These are phyloP conservation scores for Choristoneura rosaceana DNA, from an alignment of 2,888 invertebrate genomes.

Conservation along the genomic window DNA sequence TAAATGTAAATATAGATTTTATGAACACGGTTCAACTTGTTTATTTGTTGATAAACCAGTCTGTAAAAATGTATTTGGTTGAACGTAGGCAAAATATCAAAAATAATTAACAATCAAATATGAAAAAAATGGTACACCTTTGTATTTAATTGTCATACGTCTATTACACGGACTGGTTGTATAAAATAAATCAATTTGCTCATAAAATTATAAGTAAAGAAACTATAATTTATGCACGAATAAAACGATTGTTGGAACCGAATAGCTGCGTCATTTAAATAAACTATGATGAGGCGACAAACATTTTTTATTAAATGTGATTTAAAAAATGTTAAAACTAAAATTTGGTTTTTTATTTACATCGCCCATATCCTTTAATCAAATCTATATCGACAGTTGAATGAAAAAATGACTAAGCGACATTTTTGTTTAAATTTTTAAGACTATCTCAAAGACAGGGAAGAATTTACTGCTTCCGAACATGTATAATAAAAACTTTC, in stretches of 20 bases:
- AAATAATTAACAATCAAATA: background rate
- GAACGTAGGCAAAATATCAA: background rate
- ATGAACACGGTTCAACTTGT: slow-evolving; percentile 8
- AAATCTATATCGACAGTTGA: slow-evolving; percentile 13
- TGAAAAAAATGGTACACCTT: slow-evolving; percentile 4
- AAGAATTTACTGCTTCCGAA: too few species aligned
- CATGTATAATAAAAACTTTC: too few species aligned
- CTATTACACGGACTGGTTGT: slow-evolving; percentile 52
- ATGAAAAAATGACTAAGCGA: too few species aligned
- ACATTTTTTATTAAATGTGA: slow-evolving; percentile 71
- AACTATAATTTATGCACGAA: slow-evolving; percentile 37
- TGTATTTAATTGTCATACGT: background rate
- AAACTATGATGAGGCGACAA: slow-evolving; percentile 47
- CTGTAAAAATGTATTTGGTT: background rate
- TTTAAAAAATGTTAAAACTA: slow-evolving; percentile 63
- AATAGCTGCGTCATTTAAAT: slow-evolving; percentile 43
- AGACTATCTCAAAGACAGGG: too few species aligned
- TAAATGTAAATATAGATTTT: slow-evolving; percentile 34
- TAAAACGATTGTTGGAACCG: slow-evolving; percentile 33
- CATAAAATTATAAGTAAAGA: slow-evolving; percentile 48
- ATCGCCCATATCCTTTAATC: slow-evolving; percentile 18
- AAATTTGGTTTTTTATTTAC: slow-evolving; percentile 44
- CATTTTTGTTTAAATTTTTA: too few species aligned
- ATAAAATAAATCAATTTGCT: slow-evolving; percentile 55
- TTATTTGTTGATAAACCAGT: background rate